Evolutionary conservation across 2,113 vertebrate genomes (phyloP).

Genomic region (Tragelaphus strepsiceros): DNA sequence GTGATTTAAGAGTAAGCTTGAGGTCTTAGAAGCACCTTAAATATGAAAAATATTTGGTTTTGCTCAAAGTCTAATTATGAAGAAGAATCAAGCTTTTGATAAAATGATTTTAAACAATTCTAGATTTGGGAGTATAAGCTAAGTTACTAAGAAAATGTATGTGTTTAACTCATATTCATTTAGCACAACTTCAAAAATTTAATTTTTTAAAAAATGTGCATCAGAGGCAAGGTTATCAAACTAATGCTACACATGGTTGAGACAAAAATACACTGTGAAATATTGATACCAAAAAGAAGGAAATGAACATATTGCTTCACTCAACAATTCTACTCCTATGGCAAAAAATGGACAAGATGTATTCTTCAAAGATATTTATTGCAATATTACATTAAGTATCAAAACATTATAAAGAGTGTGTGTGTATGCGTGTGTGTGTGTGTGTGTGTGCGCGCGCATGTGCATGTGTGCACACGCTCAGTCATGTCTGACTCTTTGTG

Average conservation of each 20-base stretch:
- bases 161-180: neutral
- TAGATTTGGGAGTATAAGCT: neutral
- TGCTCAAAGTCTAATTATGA: neutral
- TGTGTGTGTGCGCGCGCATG: neutral
- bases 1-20: neutral
- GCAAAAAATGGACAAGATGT: neutral
- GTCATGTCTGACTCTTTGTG: neutral
- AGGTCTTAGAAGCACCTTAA: neutral
- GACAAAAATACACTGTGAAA: neutral
- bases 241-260: neutral
- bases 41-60: constrained; percentile 5
- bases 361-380: neutral
- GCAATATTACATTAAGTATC: neutral
- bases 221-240: neutral
- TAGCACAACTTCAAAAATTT: neutral
- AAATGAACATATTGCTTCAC: neutral
- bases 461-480: accelerated
- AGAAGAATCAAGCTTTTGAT: neutral
- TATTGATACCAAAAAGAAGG: neutral
- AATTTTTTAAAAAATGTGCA: neutral
- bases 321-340: neutral
- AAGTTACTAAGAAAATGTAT: neutral
- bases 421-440: neutral
- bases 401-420: neutral
- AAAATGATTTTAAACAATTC: neutral